These are phyloP conservation scores for Laupala kohalensis DNA, from an alignment of 1,140 invertebrate species.

Conservation along the genomic window DNA sequence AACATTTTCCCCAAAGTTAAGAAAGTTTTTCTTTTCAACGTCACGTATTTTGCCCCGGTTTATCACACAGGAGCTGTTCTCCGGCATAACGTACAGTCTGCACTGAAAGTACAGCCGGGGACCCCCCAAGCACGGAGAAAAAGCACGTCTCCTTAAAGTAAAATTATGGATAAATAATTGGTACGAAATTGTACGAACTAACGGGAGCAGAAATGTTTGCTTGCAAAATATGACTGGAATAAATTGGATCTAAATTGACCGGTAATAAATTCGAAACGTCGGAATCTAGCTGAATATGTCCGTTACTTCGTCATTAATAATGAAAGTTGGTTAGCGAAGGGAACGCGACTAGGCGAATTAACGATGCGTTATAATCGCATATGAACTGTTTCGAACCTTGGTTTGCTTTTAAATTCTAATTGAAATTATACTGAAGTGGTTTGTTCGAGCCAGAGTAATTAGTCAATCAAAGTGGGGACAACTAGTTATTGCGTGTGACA, in stretches of 20 bases:
- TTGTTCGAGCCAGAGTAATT: too few species aligned
- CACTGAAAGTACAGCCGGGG: background rate
- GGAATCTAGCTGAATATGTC: background rate
- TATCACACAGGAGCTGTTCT: constrained; percentile 6
- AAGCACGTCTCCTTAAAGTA: background rate
- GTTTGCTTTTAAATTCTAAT: too few species aligned
- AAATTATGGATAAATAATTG: background rate
- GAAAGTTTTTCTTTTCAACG: constrained; percentile 13
- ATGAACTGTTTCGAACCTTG: too few species aligned
- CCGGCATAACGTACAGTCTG: constrained; percentile 7
- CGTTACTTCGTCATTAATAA: background rate
- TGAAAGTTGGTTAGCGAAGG: background rate
- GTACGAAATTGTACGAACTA: background rate
- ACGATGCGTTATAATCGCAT: too few species aligned
- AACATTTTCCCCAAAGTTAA: constrained; percentile 12
- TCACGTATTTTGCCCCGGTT: constrained; percentile 9
- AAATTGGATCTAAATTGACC: background rate
- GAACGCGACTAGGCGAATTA: too few species aligned
- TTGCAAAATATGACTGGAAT: background rate
- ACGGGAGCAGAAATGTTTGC: background rate
- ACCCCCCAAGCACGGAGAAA: background rate
- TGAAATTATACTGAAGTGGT: too few species aligned
- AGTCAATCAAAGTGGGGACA: too few species aligned
- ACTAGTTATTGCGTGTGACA: too few species aligned
- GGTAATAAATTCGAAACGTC: background rate